Base-by-base conservation (phyloP, 2,888 invertebrate species). In the Ditula angustiorana region DNA sequence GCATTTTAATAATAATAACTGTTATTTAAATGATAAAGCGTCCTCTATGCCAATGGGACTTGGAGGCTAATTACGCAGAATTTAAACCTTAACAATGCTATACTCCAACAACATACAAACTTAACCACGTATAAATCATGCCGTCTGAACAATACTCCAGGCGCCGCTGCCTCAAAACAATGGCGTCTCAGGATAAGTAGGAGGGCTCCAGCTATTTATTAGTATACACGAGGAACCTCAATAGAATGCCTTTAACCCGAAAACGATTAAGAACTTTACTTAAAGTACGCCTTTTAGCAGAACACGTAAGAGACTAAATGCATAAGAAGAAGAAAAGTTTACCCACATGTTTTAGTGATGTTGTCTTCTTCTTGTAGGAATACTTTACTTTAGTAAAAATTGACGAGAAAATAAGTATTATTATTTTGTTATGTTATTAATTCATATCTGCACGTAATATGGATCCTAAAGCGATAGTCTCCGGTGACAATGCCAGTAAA, bases 161-260 rank as follows among this genome's bases (percentile, higher is more conserved):
- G 67, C 65, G 46, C 67, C 81, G 76, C 80, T 81, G 80, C 81
- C 80, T 80, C 83, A 75, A 80, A 80, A 86, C 86, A 86, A 86
- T 85, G 80, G 83, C 72, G 77, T 77, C 77, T 77, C 78, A 71
- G 72, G 74, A 72, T 73, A 74, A 75, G 79, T 77, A 77, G 76
- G 75, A 75, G 76, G 75, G 74, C 72, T 71, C 72, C 71, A 69
- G 77, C 78, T 78, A 83, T 86, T 83, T 86, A 84, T 83, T 81
- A 80, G 73, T 74, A 74, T 79, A 76, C 73, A 73, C n/a, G n/a
- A 79, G 80, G 83, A 76, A 16, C 10, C 21, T 30, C 35, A 53
- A 33, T 23, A 53, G 33, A 53, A 21, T 10, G 33, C n/a, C 33
- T 41, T 24, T 53, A 21, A 24, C 53, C 35, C 21, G n/a, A 46